Evolutionary conservation across 1,140 invertebrate species (phyloP).

Genomic region (Euura lappo): DNA sequence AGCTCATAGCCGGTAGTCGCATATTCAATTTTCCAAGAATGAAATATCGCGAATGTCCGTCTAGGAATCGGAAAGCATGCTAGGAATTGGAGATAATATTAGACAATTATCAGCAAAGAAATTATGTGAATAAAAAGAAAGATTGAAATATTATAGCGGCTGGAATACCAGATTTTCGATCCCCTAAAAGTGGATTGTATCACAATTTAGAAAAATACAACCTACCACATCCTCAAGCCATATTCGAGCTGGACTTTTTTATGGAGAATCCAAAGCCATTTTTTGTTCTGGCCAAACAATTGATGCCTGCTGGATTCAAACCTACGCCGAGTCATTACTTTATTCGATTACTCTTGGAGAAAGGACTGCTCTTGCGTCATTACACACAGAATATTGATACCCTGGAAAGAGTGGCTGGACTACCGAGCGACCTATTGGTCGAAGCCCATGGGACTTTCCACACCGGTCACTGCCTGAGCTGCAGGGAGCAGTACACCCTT

Average conservation of each 20-base stretch:
- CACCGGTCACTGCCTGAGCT: constrained; percentile 85
- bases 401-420: constrained; percentile 85
- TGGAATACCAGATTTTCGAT: constrained; percentile 94
- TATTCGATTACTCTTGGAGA: constrained; percentile 79
- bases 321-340: constrained; percentile 88
- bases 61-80: too few species aligned
- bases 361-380: constrained; percentile 80
- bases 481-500: constrained; percentile 75
- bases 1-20: not conserved
- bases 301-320: constrained; percentile 83
- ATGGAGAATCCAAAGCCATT: constrained; percentile 84
- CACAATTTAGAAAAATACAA: constrained; percentile 92
- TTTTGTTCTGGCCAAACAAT: constrained; percentile 83
- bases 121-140: too few species aligned
- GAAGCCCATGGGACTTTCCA: constrained; percentile 95
- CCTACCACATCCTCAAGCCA: constrained; percentile 91
- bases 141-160: constrained; percentile 68
- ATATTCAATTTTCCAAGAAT: too few species aligned
- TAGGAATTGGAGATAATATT: too few species aligned
- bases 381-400: constrained; percentile 97
- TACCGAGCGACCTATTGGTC: constrained; percentile 84
- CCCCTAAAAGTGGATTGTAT: constrained; percentile 90
- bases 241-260: constrained; percentile 91
- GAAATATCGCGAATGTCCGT: too few species aligned
- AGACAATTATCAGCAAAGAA: too few species aligned